A percentile compares a stretch with the other conserved stretches of the same genome.
Conservation (phyloP, 2,113 vertebrate genomes). For the human (Homo sapiens) region DNA sequence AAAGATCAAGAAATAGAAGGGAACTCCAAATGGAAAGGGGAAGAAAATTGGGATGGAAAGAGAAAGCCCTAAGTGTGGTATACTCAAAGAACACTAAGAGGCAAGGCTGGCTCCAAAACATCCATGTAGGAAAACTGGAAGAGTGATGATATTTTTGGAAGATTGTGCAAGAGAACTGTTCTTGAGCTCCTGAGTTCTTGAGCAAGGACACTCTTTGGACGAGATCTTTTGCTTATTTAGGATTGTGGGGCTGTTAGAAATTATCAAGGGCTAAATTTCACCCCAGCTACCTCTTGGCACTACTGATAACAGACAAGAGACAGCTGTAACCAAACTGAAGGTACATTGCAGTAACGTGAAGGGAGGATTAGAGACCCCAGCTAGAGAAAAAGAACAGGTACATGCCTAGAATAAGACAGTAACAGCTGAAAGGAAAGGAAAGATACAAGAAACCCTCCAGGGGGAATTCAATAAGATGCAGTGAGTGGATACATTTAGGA, state of each 20-base stretch:
- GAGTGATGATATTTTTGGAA: background rate
- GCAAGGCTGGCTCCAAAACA: background rate
- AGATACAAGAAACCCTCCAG: background rate
- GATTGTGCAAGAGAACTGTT: background rate
- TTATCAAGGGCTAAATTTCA: background rate
- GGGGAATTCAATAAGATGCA: rapidly evolving
- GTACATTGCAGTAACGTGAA: rapidly evolving
- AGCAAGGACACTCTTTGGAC: background rate
- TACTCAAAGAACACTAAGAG: background rate
- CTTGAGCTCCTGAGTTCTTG: too few relatives aligned
- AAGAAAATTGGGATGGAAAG: background rate
- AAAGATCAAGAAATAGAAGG: background rate
- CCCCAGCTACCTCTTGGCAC: background rate
- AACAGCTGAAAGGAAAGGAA: background rate
- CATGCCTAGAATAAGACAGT: background rate
- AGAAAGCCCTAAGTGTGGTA: background rate
- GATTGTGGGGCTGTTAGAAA: background rate
- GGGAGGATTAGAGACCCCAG: background rate
- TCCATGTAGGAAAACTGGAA: background rate
- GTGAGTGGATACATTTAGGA: background rate
- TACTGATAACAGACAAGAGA: background rate
- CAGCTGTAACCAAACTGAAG: background rate
- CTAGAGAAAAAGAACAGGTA: too few relatives aligned
- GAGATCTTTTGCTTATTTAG: background rate
- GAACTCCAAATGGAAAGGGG: background rate